phyloP scores from a whole-genome alignment of 2,113 vertebrate species.

The Talpa occidentalis region DNA sequence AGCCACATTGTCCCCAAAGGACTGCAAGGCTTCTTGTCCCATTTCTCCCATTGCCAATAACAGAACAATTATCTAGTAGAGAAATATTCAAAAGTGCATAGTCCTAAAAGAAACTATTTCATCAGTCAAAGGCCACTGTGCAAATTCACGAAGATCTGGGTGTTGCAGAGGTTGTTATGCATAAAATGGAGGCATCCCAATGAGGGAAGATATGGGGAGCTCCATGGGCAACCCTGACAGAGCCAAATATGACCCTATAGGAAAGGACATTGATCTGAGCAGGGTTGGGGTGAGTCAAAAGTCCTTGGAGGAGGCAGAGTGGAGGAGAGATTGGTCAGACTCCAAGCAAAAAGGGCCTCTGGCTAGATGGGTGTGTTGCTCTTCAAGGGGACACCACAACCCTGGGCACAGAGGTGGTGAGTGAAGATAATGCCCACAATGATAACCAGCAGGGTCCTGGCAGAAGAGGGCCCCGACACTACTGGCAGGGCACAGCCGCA shows the following conservation, averaged over 20 bases:
- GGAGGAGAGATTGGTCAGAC: background rate
- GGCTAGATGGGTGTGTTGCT: conserved; percentile 61
- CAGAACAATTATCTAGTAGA: background rate
- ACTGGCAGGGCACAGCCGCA: conserved; percentile 42
- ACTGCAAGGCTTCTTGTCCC: background rate
- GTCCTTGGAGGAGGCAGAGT: background rate
- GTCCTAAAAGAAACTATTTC: background rate
- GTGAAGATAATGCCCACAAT: conserved; percentile 72
- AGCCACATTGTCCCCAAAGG: background rate
- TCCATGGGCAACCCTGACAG: background rate
- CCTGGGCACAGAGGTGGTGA: conserved; percentile 62
- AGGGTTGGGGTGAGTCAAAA: background rate
- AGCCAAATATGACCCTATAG: background rate
- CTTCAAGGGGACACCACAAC: conserved; percentile 27
- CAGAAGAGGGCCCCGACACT: conserved; percentile 67
- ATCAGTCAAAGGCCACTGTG: background rate
- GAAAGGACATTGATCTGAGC: background rate
- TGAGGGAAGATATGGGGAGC: no score
- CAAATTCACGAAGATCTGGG: background rate
- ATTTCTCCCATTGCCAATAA: background rate
- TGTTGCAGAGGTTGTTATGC: background rate
- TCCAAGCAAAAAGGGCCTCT: conserved; percentile 51
- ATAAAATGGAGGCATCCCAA: background rate
- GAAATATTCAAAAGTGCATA: background rate
- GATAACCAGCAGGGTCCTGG: conserved; percentile 76